These are phyloP conservation scores for Mastomys coucha DNA, from an alignment of 2,113 vertebrate genomes.

Conservation along the genomic window DNA sequence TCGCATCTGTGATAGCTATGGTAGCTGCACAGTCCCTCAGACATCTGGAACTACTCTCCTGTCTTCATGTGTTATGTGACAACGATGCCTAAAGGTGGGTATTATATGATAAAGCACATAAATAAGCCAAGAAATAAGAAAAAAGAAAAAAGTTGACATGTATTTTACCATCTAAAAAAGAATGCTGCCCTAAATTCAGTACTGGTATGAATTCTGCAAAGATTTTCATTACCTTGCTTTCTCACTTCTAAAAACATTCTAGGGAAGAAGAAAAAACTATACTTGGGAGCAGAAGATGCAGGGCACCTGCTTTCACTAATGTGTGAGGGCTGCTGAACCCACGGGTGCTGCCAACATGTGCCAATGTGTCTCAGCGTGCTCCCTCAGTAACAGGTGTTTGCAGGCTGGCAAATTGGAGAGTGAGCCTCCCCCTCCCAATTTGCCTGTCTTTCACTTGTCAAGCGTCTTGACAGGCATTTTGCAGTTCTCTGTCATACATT, in stretches of 20 bases:
- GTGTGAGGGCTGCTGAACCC: not conserved
- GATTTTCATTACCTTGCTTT: not conserved
- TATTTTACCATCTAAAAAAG: not conserved
- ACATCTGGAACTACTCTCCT: not conserved
- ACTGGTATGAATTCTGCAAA: not conserved
- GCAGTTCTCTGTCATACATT: conserved; percentile 64
- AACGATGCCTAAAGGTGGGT: not conserved
- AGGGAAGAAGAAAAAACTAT: conserved; percentile 6
- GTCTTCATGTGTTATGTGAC: not conserved
- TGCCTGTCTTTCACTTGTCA: conserved; percentile 67
- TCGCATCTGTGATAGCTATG: not conserved
- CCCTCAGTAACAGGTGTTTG: conserved; percentile 64
- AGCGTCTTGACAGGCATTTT: conserved; percentile 74
- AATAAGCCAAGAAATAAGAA: not conserved
- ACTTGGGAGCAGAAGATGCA: not conserved
- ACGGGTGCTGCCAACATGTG: conserved; percentile 32
- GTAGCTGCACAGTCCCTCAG: not conserved
- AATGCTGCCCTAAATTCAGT: not conserved
- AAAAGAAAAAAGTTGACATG: not conserved
- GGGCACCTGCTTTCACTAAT: not conserved
- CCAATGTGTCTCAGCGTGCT: conserved; percentile 63
- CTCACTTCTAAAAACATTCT: not conserved
- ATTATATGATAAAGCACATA: not conserved
- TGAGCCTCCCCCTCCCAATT: conserved; percentile 4
- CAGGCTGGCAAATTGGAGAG: not conserved